Percentiles rank a stretch among this genome's conserved stretches.
phyloP scores from a whole-genome alignment of 2,888 invertebrate genomes.

The Orthosia incerta region DNA sequence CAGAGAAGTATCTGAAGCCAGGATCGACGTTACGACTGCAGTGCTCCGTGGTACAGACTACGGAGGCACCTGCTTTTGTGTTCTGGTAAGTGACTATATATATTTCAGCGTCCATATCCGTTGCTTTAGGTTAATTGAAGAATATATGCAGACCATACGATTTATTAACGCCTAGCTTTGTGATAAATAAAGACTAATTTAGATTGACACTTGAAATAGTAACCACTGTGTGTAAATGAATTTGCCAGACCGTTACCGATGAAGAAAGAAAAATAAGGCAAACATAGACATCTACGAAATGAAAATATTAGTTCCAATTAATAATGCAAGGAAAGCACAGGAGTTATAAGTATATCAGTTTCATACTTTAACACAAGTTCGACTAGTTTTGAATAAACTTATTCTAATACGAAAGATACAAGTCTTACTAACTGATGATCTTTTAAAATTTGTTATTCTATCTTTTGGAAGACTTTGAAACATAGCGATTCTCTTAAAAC shows the following conservation, averaged over 20 bases:
- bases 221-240: too few relatives aligned
- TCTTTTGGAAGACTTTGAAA: slow-evolving; percentile 11
- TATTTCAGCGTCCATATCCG: too few relatives aligned
- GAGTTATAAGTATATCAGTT: not conserved
- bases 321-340: not conserved
- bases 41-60: slow-evolving; percentile 95
- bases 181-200: too few relatives aligned
- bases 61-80: slow-evolving; percentile 95
- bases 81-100: slow-evolving; percentile 91
- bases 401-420: not conserved
- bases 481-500: not conserved
- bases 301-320: too few relatives aligned
- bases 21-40: slow-evolving; percentile 96
- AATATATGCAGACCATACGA: not conserved
- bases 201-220: too few relatives aligned
- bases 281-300: too few relatives aligned
- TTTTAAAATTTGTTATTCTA: not conserved
- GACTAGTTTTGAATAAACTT: not conserved
- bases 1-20: slow-evolving; percentile 96
- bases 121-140: not conserved
- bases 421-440: not conserved
- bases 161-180: too few relatives aligned
- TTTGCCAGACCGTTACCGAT: too few relatives aligned
- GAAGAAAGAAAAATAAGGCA: too few relatives aligned
- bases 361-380: not conserved